phyloP scores from a whole-genome alignment of 1,140 invertebrate genomes.

The Formica selysi region DNA sequence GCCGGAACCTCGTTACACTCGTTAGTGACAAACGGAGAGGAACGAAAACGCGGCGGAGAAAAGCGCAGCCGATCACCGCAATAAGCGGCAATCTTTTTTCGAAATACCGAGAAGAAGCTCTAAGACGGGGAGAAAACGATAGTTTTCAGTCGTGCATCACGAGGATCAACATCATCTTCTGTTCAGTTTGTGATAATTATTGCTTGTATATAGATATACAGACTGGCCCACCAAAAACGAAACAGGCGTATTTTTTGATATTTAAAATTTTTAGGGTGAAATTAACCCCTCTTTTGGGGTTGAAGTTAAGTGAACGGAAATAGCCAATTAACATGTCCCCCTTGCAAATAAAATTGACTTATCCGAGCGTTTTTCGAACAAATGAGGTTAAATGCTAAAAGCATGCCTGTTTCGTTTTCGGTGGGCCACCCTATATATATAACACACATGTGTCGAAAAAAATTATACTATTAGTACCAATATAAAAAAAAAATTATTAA shows the following conservation, averaged over 20 bases:
- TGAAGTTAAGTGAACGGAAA: no score
- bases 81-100: neutral
- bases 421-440: no score
- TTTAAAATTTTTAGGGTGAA: no score
- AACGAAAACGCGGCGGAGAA: conserved; percentile 60
- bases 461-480: neutral
- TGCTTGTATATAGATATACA: neutral
- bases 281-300: no score
- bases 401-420: no score
- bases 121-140: neutral
- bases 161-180: neutral
- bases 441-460: neutral
- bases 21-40: conserved; percentile 56
- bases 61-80: conserved; percentile 4
- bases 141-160: conserved; percentile 9
- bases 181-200: neutral
- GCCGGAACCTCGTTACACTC: conserved; percentile 68
- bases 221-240: no score
- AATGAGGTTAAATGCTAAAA: no score
- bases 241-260: no score
- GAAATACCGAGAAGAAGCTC: conserved; percentile 25
- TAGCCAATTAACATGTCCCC: no score
- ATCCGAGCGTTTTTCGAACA: no score
- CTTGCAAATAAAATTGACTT: no score
- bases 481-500: neutral